Evolutionary conservation across 2,113 vertebrate genomes (phyloP).

Genomic region (Callithrix jacchus): DNA sequence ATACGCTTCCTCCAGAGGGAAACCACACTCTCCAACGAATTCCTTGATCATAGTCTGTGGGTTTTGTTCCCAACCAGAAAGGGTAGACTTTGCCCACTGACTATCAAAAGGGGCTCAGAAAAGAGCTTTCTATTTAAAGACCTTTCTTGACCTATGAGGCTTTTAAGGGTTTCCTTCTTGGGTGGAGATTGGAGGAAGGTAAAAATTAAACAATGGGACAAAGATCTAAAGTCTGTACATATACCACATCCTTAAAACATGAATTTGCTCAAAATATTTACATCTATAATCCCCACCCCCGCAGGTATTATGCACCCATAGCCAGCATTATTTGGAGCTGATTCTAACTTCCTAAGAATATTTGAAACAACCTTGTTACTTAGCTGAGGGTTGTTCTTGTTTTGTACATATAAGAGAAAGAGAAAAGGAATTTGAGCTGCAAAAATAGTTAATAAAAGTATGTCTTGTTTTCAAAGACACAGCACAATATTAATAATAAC

Average conservation of each 20-base stretch:
- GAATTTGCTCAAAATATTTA: not conserved
- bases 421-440: not conserved
- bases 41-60: not conserved
- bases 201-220: not conserved
- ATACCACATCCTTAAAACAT: not conserved
- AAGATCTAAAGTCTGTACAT: not conserved
- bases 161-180: not conserved
- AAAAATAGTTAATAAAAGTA: not conserved
- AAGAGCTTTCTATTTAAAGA: not conserved
- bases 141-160: not conserved
- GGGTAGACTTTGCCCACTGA: not conserved
- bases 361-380: not conserved
- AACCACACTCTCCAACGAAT: not conserved
- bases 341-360: not conserved
- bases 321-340: not conserved
- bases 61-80: not conserved
- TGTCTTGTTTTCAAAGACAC: not conserved
- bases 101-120: not conserved
- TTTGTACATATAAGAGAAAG: not conserved
- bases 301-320: not conserved
- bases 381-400: not conserved
- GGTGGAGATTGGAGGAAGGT: rapidly evolving
- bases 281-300: not conserved
- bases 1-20: not conserved
- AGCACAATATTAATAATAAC: not conserved